Base-by-base conservation (phyloP, 2,113 vertebrate species). In the Perognathus longimembris region DNA sequence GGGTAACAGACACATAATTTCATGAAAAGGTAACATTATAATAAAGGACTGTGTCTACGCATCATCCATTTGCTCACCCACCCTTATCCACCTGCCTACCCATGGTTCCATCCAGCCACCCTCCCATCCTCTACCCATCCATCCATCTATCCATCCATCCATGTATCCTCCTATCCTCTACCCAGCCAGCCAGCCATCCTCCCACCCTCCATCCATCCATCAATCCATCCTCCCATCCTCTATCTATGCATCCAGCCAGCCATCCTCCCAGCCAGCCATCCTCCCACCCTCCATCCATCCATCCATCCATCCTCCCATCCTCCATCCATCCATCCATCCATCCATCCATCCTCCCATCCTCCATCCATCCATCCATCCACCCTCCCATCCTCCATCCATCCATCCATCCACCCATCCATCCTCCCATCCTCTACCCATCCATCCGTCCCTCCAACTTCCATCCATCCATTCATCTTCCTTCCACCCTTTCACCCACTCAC, bases 1-100 rank as follows among this genome's bases (percentile, higher is more conserved):
- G 24, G 30, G n/a, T 2, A 22, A 22, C 61, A 86, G 73, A 82
- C n/a, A 79, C 89, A 69, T 21, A 70, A 76, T 40, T 70, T 80
- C 28, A 85, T 28, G 85, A 81, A 80, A 59, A 83, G 1, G 61
- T 42, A 54, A 83, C 81, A 82, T 34, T 57, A 22, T 9, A 78
- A 45, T 57, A 15, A 63, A 78, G 26, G 34, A 22, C 38, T 75
- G 20, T 66, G 54, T 40, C n/a, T n/a, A 30, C 18, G 9, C 64
- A 3, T 7, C 30, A 32, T 0, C 22, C 30, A 32, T 0, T 17
- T 1, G 0, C 17, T 21, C 63, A 67, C 40, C 4, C 32, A 73
- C 10, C n/a, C 28, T 36, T 17, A 54, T 17, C n/a, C 18, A 42
- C 7, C 32, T 20, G 7, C 18, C 24, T 42, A 38, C 18, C 61